Evolutionary conservation across 2,797 vertebrate genomes (phyloP).

Genomic region (Danio albolineatus): DNA sequence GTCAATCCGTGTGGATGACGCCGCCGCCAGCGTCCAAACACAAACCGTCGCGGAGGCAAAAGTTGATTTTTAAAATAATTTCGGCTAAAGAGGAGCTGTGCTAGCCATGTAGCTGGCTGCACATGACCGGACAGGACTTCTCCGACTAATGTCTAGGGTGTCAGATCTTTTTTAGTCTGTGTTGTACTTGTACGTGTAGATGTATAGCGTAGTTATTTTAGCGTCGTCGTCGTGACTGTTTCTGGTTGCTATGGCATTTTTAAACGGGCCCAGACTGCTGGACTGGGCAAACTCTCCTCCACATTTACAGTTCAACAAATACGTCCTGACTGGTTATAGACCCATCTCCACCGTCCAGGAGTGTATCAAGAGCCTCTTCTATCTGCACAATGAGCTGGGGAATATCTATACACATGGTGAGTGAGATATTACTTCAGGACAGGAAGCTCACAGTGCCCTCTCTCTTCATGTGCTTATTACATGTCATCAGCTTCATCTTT

Average conservation of each 20-base stretch:
- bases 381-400: slow-evolving; percentile 94
- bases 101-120: slow-evolving; percentile 60
- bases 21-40: slow-evolving; percentile 58
- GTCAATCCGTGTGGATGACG: slow-evolving; percentile 77
- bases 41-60: slow-evolving; percentile 52
- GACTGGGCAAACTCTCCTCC: slow-evolving; percentile 92
- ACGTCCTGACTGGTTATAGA: slow-evolving; percentile 91
- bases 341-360: slow-evolving; percentile 88
- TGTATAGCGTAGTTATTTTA: slow-evolving; percentile 72
- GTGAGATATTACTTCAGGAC: slow-evolving; percentile 54
- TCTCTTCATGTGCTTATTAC: slow-evolving; percentile 2
- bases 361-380: slow-evolving; percentile 91
- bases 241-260: slow-evolving; percentile 83
- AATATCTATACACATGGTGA: slow-evolving; percentile 96
- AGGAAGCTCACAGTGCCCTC: slow-evolving; percentile 13
- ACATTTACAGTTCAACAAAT: slow-evolving; percentile 93
- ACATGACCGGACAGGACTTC: slow-evolving; percentile 39
- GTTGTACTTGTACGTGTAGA: slow-evolving; percentile 75
- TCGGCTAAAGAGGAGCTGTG: slow-evolving; percentile 50
- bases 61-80: slow-evolving; percentile 23
- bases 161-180: slow-evolving; percentile 74
- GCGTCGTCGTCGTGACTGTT: slow-evolving; percentile 72
- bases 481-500: neutral
- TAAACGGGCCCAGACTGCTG: slow-evolving; percentile 88
- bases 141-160: slow-evolving; percentile 68